Conservation (phyloP, 2,113 vertebrate genomes). For the Burhinus bistriatus region DNA sequence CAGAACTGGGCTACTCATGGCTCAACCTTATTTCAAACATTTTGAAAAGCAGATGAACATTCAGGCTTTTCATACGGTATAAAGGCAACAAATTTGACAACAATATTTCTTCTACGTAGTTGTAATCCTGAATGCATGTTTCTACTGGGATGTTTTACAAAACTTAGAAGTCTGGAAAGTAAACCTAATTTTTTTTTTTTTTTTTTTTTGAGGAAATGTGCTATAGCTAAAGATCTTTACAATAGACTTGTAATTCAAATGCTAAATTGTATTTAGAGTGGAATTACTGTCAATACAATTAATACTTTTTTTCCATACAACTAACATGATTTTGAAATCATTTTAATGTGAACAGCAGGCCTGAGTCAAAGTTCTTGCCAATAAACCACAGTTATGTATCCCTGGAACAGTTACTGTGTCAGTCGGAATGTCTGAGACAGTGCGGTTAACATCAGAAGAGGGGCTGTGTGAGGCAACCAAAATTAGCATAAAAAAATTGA, state of each 20-base stretch:
- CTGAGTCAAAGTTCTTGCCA: neutral
- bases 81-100: neutral
- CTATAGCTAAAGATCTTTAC: neutral
- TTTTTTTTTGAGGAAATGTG: neutral
- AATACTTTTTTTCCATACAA: neutral
- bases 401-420: neutral
- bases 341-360: neutral
- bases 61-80: rapidly evolving
- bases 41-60: neutral
- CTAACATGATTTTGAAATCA: neutral
- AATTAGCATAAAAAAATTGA: constrained; percentile 42
- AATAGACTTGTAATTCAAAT: neutral
- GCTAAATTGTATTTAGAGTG: neutral
- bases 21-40: neutral
- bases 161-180: neutral
- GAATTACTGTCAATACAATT: neutral
- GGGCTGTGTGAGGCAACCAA: neutral
- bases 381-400: neutral
- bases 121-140: neutral
- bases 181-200: rapidly evolving
- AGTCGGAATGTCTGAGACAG: neutral
- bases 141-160: neutral
- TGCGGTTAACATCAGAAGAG: neutral
- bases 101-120: rapidly evolving
- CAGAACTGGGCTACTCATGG: neutral